Evolutionary conservation across 2,113 vertebrate genomes (phyloP).

Genomic region (Platycercus adscitus): DNA sequence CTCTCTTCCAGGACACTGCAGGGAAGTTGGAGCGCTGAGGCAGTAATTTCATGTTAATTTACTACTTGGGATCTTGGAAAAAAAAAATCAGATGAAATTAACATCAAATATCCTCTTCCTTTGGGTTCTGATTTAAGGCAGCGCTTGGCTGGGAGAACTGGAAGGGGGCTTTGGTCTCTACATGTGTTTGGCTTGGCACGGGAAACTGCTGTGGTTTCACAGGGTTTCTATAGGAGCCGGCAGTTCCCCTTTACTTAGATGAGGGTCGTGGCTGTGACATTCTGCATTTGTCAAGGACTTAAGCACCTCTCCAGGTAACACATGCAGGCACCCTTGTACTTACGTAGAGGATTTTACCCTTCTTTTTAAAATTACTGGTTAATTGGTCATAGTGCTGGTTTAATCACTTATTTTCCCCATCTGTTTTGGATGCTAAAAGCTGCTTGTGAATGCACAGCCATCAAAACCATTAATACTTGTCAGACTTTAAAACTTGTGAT

Average conservation of each 20-base stretch:
- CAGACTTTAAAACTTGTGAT: neutral
- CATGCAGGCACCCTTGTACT: neutral
- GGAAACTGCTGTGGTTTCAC: too few relatives aligned
- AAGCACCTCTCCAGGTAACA: neutral
- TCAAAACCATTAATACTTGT: neutral
- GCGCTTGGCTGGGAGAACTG: neutral
- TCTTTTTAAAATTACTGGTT: neutral
- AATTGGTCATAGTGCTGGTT: neutral
- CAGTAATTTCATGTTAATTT: neutral
- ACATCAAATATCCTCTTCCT: neutral
- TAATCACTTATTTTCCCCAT: neutral
- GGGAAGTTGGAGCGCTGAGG: neutral
- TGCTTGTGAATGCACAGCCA: neutral
- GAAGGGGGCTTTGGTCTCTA: neutral
- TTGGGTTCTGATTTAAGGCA: neutral
- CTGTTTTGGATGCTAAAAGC: neutral
- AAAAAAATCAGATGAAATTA: neutral
- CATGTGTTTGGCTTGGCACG: fast-evolving
- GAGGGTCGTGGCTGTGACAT: neutral
- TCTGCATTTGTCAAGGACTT: neutral
- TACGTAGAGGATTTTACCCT: neutral
- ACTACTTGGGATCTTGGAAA: neutral
- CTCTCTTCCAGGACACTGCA: neutral
- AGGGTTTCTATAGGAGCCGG: neutral
- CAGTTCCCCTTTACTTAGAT: fast-evolving